phyloP scores from a whole-genome alignment of 2,113 vertebrate species.

The Tor tambroides region DNA sequence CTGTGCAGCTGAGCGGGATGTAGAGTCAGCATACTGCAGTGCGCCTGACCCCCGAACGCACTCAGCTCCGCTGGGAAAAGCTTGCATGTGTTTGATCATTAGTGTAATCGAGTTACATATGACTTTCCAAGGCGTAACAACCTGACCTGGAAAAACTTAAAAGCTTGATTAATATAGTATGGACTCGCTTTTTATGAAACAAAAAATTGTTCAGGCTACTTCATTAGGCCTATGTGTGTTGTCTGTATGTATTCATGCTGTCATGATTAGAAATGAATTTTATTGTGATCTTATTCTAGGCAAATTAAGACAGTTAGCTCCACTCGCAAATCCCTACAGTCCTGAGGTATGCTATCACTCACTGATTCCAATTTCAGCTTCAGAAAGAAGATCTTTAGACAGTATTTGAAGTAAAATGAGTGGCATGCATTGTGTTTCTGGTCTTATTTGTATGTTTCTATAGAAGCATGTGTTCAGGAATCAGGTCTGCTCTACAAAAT shows the following conservation, averaged over 20 bases:
- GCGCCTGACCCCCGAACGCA: conserved; percentile 11
- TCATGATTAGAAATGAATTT: no score
- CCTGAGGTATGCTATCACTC: background rate
- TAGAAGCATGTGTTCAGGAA: background rate
- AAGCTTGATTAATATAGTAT: background rate
- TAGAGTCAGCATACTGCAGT: conserved; percentile 8
- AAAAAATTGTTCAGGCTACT: background rate
- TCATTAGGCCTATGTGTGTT: background rate
- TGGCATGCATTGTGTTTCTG: background rate
- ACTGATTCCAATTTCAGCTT: background rate
- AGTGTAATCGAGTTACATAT: background rate
- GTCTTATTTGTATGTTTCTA: background rate
- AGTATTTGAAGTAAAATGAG: background rate
- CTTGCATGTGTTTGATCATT: background rate
- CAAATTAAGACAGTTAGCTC: background rate
- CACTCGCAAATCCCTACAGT: background rate
- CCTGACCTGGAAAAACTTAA: background rate
- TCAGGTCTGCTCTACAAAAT: conserved; percentile 30
- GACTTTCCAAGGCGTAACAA: background rate
- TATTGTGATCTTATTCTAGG: background rate
- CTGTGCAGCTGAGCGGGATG: background rate
- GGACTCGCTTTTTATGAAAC: background rate
- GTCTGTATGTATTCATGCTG: background rate
- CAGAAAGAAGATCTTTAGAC: background rate
- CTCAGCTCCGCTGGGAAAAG: background rate